A percentile compares a stretch with the other conserved stretches of the same genome.
Conservation (phyloP, 2,113 vertebrate species). For the Tonatia bakeri region DNA sequence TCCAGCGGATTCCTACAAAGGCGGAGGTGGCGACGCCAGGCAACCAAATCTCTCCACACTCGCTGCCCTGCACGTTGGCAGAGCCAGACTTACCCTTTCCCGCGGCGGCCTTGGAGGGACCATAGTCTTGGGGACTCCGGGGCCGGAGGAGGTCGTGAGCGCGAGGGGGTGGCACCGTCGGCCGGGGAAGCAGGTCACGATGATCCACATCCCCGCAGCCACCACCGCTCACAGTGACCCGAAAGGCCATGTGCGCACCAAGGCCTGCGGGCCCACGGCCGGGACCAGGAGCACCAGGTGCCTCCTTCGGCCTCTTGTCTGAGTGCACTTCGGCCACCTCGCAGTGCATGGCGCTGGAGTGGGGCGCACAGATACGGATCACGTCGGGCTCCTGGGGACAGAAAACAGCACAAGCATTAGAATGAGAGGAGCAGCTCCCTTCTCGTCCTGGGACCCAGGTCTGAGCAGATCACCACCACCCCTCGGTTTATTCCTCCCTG, state of each 20-base stretch:
- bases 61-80: not conserved
- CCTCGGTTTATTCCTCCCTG: not conserved
- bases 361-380: conserved; percentile 14
- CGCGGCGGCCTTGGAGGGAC: conserved; percentile 9
- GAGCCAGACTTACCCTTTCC: conserved; percentile 64
- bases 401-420: conserved; percentile 33
- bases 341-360: conserved; percentile 65
- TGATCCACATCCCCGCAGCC: not conserved
- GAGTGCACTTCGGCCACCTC: conserved; percentile 52
- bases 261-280: conserved; percentile 27
- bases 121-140: conserved; percentile 65
- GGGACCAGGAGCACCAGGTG: conserved; percentile 25
- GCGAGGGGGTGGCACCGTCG: not conserved
- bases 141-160: conserved; percentile 58
- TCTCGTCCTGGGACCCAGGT: not conserved
- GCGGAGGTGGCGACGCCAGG: not conserved
- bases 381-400: conserved; percentile 43
- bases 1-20: conserved; percentile 8
- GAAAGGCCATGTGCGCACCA: conserved; percentile 65
- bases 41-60: not conserved
- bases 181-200: conserved; percentile 41
- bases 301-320: conserved; percentile 72
- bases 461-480: not conserved
- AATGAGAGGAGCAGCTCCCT: not conserved
- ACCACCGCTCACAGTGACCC: conserved; percentile 53